Percentiles rank a stretch among this genome's conserved stretches.
phyloP scores from a whole-genome alignment of 2,797 vertebrate genomes.

The Rhinatrema bivittatum region DNA sequence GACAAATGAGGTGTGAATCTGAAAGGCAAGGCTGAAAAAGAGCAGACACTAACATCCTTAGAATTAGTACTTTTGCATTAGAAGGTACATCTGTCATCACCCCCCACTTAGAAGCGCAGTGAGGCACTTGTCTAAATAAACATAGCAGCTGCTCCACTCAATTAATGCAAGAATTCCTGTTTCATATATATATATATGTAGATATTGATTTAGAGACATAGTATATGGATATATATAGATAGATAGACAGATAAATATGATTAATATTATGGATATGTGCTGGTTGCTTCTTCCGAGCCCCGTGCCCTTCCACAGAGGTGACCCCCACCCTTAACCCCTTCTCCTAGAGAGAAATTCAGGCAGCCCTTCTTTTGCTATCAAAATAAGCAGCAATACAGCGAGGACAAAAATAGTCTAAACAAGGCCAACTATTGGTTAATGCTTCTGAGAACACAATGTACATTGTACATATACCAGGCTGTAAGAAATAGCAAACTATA shows the following conservation, averaged over 20 bases:
- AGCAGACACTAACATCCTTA: conserved; percentile 52
- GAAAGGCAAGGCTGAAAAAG: conserved; percentile 43
- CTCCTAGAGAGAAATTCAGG: conserved; percentile 26
- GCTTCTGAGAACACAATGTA: conserved; percentile 15
- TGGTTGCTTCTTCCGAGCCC: conserved; percentile 10
- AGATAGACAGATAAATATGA: neutral
- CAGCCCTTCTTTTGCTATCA: conserved; percentile 19
- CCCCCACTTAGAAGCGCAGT: conserved; percentile 34
- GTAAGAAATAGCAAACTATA: conserved; percentile 2
- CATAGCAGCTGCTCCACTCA: conserved; percentile 40
- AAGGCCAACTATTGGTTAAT: conserved; percentile 9
- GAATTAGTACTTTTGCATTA: conserved; percentile 49
- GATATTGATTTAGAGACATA: too few relatives aligned
- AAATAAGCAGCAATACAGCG: conserved; percentile 12
- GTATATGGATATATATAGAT: too few relatives aligned
- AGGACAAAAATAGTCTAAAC: conserved; percentile 6
- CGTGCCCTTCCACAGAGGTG: neutral
- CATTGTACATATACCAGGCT: conserved; percentile 15
- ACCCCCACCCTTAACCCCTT: too few relatives aligned
- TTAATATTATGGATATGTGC: conserved; percentile 1
- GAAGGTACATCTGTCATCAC: conserved; percentile 53
- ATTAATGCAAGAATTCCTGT: neutral
- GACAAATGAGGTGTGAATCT: conserved; percentile 49
- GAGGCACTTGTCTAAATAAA: conserved; percentile 55
- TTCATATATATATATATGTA: neutral